These are phyloP conservation scores for Steromphala cineraria DNA, from an alignment of 2,888 invertebrate species.

Conservation along the genomic window DNA sequence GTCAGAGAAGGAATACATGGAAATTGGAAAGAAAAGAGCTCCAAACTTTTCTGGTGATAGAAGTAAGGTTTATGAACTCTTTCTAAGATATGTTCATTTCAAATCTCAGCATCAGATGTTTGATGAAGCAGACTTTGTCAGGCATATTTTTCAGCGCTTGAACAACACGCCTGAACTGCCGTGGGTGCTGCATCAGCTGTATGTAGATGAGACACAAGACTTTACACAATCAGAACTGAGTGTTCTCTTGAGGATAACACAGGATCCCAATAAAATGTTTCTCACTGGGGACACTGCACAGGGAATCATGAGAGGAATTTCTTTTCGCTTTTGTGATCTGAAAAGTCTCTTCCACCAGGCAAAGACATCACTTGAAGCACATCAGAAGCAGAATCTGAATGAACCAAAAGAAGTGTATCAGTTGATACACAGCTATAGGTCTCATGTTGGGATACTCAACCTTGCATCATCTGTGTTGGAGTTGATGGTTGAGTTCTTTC, in stretches of 20 bases:
- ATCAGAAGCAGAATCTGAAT: slow-evolving; percentile 42
- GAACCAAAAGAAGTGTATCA: slow-evolving; percentile 48
- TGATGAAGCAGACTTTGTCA: slow-evolving; percentile 61
- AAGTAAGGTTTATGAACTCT: slow-evolving; percentile 48
- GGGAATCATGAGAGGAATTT: slow-evolving; percentile 69
- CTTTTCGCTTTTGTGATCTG: slow-evolving; percentile 68
- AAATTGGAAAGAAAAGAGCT: slow-evolving; percentile 57
- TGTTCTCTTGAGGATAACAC: slow-evolving; percentile 59
- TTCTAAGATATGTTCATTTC: slow-evolving; percentile 48
- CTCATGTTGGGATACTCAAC: slow-evolving; percentile 67
- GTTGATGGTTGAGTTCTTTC: slow-evolving; percentile 65
- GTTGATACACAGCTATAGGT: slow-evolving; percentile 67
- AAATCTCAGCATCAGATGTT: slow-evolving; percentile 48
- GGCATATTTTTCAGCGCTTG: slow-evolving; percentile 33
- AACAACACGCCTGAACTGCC: slow-evolving; percentile 7
- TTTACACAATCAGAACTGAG: slow-evolving; percentile 70
- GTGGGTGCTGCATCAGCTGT: slow-evolving; percentile 51
- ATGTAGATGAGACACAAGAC: slow-evolving; percentile 70
- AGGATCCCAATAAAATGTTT: slow-evolving; percentile 68
- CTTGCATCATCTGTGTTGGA: slow-evolving; percentile 67
- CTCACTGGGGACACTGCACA: slow-evolving; percentile 70
- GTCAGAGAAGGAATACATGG: slow-evolving; percentile 45
- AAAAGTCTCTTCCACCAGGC: slow-evolving; percentile 63
- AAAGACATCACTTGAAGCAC: slow-evolving; percentile 49
- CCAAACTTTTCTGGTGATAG: slow-evolving; percentile 57